Percentiles rank a stretch among this genome's conserved stretches.
phyloP scores from a whole-genome alignment of 2,888 invertebrate genomes.

The Drosophila dives region DNA sequence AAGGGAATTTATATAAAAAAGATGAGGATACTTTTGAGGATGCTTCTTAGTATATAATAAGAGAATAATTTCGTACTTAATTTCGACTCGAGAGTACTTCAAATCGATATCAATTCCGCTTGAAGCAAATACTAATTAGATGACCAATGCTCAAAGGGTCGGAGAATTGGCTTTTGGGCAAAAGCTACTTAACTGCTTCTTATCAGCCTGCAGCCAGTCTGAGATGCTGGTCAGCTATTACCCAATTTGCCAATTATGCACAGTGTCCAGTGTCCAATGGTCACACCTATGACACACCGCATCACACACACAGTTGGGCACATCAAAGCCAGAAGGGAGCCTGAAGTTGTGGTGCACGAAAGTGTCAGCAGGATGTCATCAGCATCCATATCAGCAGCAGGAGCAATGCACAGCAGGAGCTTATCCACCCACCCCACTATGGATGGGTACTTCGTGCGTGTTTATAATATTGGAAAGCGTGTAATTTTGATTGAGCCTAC shows the following conservation, averaged over 20 bases:
- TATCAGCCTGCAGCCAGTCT: conserved; percentile 10
- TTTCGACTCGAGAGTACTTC: not conserved
- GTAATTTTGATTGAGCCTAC: conserved; percentile 63
- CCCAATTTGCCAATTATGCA: conserved; percentile 61
- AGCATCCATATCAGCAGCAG: conserved; percentile 11
- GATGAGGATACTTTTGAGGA: not conserved
- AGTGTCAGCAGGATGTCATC: conserved; percentile 72
- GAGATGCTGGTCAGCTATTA: conserved; percentile 57
- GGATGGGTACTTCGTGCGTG: conserved; percentile 28
- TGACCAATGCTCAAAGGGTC: conserved; percentile 15
- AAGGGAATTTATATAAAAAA: no score
- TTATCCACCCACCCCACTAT: not conserved
- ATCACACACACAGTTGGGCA: conserved; percentile 31
- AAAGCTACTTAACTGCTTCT: conserved; percentile 54
- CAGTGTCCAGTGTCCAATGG: conserved; percentile 44
- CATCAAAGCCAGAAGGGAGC: conserved; percentile 57
- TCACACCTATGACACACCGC: conserved; percentile 31
- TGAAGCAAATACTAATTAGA: conserved; percentile 16
- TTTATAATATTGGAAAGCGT: conserved; percentile 72
- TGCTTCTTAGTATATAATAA: not conserved
- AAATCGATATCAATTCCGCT: not conserved
- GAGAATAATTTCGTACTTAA: not conserved
- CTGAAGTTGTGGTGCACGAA: conserved; percentile 45
- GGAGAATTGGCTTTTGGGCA: conserved; percentile 13
- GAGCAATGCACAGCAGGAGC: conserved; percentile 24